Conservation (phyloP, 2,888 invertebrate genomes). For the Epinotia demarniana region DNA sequence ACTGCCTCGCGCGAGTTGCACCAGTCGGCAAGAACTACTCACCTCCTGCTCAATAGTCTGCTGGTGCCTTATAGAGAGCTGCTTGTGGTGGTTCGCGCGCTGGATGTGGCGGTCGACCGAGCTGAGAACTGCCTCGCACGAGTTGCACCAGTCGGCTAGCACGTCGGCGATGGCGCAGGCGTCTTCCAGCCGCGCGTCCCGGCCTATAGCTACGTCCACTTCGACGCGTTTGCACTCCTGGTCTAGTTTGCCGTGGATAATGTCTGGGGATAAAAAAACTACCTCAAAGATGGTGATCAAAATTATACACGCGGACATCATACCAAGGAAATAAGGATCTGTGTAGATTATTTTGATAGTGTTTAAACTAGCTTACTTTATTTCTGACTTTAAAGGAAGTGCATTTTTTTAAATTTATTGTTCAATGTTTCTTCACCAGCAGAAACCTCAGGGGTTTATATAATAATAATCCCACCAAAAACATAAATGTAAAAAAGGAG, state of each 20-base stretch:
- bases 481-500: too few species aligned
- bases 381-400: too few species aligned
- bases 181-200: conserved; percentile 95
- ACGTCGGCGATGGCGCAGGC: conserved; percentile 92
- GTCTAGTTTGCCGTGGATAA: conserved; percentile 97
- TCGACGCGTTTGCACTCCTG: conserved; percentile 97
- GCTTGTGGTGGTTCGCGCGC: conserved; percentile 94
- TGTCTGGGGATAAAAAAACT: conserved; percentile 83
- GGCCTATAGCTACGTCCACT: conserved; percentile 96
- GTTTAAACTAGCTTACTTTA: too few species aligned
- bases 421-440: too few species aligned
- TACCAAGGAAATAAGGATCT: too few species aligned
- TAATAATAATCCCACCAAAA: too few species aligned
- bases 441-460: too few species aligned
- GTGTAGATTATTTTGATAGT: too few species aligned
- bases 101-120: conserved; percentile 96
- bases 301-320: too few species aligned
- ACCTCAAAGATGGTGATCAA: too few species aligned
- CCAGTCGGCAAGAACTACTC: conserved; percentile 89
- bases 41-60: conserved; percentile 95
- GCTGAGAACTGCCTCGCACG: conserved; percentile 93
- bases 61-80: conserved; percentile 90
- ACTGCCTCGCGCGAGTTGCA: conserved; percentile 95
- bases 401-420: too few species aligned
- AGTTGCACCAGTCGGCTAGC: conserved; percentile 94